Evolutionary conservation across 2,113 vertebrate species (phyloP), one percentile per base, ranked within the genome.

Genomic region (Eclectus roratus): DNA sequence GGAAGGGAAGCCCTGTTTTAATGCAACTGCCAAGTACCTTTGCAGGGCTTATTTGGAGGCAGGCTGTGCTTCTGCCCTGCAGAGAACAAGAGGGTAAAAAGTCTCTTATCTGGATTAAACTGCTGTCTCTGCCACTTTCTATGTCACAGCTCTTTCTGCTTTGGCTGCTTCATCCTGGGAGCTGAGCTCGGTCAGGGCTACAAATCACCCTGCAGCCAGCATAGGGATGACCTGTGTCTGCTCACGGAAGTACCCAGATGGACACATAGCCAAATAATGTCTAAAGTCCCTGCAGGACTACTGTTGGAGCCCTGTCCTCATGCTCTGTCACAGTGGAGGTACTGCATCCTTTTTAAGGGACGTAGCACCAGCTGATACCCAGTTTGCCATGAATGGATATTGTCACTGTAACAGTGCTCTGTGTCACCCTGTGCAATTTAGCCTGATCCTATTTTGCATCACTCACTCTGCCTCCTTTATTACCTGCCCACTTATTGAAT

Each of bases 351-450:
- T 56, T 33, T 31, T 24, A 69, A 68, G 3, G 20, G 24, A 47
- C 25, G 70, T 21, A 19, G n/a, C 24, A 61, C 20, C 33, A 29
- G 33, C 24, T 47, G 73, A 89, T 28, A 58, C 7, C 24, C 37
- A 17, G 46, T 3, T 47, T 58, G 31, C n/a, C 63, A 16, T 14
- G 41, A 47, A 55, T 0, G 0, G 58, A 9, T 69, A 35, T 27
- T 66, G 46, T 23, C 31, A 43, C 31, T 21, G 0, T 25, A 53
- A 33, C 8, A 21, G 27, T 50, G 25, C 27, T 55, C 43, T 1
- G 0, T 50, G 52, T 43, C 66, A 82, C 35, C 7, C 66, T 23
- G 19, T 29, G 52, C 17, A 39, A 50, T 77, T 68, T 46, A 39
- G 9, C 53, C 10, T 50, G 37, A 35, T 55, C 13, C 4, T 60